These are phyloP conservation scores for Dryoscopus gambensis DNA, from an alignment of 2,113 vertebrate species.

Conservation along the genomic window DNA sequence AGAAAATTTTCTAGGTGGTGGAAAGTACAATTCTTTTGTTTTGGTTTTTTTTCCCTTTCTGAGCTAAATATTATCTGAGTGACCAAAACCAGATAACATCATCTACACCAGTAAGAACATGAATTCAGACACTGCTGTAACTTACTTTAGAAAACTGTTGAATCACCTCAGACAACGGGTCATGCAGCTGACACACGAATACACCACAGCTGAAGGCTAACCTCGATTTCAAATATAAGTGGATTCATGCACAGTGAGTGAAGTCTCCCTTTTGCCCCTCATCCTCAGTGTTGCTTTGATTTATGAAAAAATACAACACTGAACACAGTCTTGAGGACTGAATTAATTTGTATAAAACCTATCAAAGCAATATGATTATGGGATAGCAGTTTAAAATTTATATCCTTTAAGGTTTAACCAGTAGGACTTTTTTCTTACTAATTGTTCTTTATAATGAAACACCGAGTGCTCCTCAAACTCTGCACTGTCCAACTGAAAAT, in stretches of 20 bases:
- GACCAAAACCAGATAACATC: neutral
- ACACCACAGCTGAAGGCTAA: neutral
- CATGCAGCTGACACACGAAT: neutral
- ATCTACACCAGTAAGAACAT: neutral
- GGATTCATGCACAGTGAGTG: fast-evolving
- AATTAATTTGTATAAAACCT: neutral
- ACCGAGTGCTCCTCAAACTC: neutral
- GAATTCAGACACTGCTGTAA: neutral
- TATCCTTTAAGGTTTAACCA: neutral
- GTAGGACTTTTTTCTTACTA: neutral
- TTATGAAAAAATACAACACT: neutral
- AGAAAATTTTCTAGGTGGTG: neutral
- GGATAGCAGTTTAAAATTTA: neutral
- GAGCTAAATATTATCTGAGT: neutral
- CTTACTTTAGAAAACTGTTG: neutral
- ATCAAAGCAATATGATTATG: neutral
- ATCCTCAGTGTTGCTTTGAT: neutral
- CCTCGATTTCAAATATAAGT: neutral
- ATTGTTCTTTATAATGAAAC: neutral
- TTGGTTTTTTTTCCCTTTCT: neutral
- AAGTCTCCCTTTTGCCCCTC: neutral
- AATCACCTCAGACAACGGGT: neutral
- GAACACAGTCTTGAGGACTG: neutral
- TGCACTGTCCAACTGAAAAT: neutral
- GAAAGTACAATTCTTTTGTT: neutral